Conservation (phyloP, 1,140 invertebrate genomes). For the Myzus persicae region DNA sequence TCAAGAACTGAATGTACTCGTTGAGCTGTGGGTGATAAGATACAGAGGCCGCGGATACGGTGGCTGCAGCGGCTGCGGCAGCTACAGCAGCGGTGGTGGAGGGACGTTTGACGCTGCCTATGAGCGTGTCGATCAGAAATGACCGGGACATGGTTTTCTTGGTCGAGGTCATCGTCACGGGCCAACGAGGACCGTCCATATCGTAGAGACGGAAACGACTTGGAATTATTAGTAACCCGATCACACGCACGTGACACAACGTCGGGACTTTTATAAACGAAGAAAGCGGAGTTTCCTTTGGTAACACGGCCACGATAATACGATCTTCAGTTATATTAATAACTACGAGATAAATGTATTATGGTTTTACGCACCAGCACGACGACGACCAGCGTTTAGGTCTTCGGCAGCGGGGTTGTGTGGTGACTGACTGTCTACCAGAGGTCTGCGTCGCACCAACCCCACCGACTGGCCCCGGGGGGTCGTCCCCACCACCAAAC, state of each 20-base stretch:
- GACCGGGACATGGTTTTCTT: constrained; percentile 61
- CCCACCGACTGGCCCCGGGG: background rate
- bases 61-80: background rate
- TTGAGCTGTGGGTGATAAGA: constrained; percentile 24
- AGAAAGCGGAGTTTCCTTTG: background rate
- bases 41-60: constrained; percentile 8
- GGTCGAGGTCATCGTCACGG: background rate
- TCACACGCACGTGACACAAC: background rate
- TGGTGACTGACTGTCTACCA: background rate
- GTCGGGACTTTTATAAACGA: background rate
- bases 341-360: background rate
- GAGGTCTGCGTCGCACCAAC: background rate
- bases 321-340: background rate
- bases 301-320: background rate
- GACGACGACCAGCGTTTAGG: constrained; percentile 34
- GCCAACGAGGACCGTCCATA: constrained; percentile 16
- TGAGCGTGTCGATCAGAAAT: constrained; percentile 61
- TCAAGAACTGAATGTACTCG: constrained; percentile 48
- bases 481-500: constrained; percentile 1
- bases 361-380: background rate
- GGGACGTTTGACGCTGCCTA: constrained; percentile 51
- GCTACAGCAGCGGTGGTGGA: background rate
- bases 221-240: background rate
- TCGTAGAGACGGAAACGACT: background rate
- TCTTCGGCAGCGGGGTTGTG: constrained; percentile 1